Percentiles rank a stretch among this genome's conserved stretches.
phyloP scores from a whole-genome alignment of 37 sponge, comb jelly and placozoan species.

The Aplysina aerophoba region DNA sequence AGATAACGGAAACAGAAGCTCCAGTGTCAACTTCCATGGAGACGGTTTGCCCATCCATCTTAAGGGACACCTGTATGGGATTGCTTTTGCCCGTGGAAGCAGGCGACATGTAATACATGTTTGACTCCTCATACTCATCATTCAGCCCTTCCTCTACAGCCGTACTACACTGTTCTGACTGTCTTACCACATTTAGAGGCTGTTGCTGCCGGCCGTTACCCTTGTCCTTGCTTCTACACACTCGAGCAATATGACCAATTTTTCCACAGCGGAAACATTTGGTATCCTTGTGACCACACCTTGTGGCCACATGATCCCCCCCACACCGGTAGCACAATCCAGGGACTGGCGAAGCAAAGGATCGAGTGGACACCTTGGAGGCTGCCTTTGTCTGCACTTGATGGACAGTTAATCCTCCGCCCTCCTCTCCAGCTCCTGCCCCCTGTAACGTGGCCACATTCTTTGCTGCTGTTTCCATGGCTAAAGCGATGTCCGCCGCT shows the following conservation, averaged over 20 bases:
- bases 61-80: conserved; percentile 4
- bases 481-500: neutral
- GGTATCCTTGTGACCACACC: conserved; percentile 16
- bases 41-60: conserved; percentile 14
- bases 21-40: conserved; percentile 52
- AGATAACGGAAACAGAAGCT: conserved; percentile 33
- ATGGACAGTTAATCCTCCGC: no score
- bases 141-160: conserved; percentile 15
- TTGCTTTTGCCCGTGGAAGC: neutral
- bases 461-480: neutral
- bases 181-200: no score
- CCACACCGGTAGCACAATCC: conserved; percentile 30
- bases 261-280: conserved; percentile 8
- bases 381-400: no score
- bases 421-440: no score
- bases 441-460: neutral
- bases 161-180: no score
- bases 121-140: neutral
- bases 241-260: conserved; percentile 33
- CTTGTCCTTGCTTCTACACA: conserved; percentile 26
- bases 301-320: conserved; percentile 7
- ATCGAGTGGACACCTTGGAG: no score
- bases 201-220: no score
- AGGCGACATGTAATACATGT: neutral
- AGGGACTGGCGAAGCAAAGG: no score